phyloP scores from a whole-genome alignment of 2,797 vertebrate species.

The Scolopax bukidnonensis region DNA sequence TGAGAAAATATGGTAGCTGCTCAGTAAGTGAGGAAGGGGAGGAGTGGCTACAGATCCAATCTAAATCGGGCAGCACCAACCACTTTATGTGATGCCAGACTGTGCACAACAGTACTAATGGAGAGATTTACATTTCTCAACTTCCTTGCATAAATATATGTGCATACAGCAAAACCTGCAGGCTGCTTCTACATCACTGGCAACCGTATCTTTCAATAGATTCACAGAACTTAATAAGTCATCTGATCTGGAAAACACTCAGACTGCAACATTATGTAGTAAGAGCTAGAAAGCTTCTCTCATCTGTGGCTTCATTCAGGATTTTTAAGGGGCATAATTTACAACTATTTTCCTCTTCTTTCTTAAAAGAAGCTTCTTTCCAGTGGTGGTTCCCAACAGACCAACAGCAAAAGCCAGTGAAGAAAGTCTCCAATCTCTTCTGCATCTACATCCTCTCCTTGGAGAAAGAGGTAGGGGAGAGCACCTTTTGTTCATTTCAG shows the following conservation, averaged over 20 bases:
- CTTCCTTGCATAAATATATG: not conserved
- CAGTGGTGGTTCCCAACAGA: not conserved
- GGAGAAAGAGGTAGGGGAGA: not conserved
- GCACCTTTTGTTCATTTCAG: not conserved
- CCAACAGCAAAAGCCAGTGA: not conserved
- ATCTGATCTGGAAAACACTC: not conserved
- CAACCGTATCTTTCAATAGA: not conserved
- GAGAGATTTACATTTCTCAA: not conserved
- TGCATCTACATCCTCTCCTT: not conserved
- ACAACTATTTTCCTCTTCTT: not conserved
- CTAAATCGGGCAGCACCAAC: not conserved
- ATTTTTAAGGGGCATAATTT: not conserved
- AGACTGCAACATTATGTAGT: accelerated
- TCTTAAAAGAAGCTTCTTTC: not conserved
- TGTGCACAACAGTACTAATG: not conserved
- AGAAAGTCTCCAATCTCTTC: not conserved
- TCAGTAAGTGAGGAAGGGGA: not conserved
- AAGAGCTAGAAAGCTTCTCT: not conserved
- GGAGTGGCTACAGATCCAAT: not conserved
- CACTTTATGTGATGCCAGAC: not conserved
- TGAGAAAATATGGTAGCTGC: not conserved
- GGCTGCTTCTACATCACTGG: not conserved
- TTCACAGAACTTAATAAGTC: not conserved
- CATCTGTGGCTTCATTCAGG: not conserved
- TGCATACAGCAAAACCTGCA: not conserved